Conservation (phyloP, 2,113 vertebrate species). For the Nothocercus nigrocapillus region DNA sequence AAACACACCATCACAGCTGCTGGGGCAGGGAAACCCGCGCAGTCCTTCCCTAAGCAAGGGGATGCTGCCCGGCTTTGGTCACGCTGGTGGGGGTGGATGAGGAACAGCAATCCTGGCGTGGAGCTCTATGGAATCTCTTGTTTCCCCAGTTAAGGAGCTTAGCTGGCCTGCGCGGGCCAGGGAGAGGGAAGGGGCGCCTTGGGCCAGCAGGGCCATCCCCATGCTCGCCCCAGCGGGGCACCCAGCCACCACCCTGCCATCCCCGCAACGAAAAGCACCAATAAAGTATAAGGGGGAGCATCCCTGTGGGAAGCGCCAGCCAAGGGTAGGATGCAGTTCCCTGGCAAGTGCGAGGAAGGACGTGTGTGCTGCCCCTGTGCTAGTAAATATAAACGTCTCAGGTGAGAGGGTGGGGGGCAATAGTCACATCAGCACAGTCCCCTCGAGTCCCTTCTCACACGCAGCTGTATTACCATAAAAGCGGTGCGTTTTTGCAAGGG, state of each 20-base stretch:
- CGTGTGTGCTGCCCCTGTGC: rapidly evolving
- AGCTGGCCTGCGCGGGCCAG: not conserved
- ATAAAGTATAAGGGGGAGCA: not conserved
- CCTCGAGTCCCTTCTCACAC: not conserved
- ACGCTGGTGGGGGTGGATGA: rapidly evolving
- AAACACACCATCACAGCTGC: not conserved
- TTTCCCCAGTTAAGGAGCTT: not conserved
- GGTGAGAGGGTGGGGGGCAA: not conserved
- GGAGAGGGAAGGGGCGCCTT: not conserved
- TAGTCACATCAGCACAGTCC: not conserved
- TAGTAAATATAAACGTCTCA: rapidly evolving
- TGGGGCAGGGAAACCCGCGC: too few species aligned
- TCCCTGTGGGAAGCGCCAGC: not conserved
- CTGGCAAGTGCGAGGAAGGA: rapidly evolving
- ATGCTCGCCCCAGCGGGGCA: rapidly evolving
- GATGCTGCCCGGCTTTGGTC: not conserved
- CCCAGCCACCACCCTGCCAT: not conserved
- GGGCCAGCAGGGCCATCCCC: not conserved
- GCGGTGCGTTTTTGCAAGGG: too few species aligned
- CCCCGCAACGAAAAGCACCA: not conserved
- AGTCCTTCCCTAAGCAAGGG: not conserved
- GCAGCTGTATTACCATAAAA: not conserved
- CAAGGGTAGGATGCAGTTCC: not conserved
- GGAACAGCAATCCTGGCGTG: not conserved
- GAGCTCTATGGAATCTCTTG: not conserved